phyloP scores from a whole-genome alignment of 2,888 invertebrate genomes.

The Calliphora vomitoria region DNA sequence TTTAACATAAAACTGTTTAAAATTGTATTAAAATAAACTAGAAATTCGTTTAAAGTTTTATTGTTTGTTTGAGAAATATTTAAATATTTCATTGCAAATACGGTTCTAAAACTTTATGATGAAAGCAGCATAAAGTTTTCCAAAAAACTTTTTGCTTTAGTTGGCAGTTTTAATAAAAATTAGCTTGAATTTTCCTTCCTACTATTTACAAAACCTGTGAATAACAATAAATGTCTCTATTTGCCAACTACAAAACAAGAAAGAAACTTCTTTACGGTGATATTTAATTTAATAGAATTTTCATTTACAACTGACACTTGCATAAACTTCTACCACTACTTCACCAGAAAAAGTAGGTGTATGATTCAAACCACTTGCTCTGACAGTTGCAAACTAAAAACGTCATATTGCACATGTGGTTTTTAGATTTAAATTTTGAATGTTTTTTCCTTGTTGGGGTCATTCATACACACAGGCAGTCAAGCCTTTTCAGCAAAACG shows the following conservation, averaged over 20 bases:
- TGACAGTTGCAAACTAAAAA: slow-evolving; percentile 45
- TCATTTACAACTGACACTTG: slow-evolving; percentile 64
- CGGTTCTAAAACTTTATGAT: too few species aligned
- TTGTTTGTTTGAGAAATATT: too few species aligned
- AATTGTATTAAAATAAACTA: too few species aligned
- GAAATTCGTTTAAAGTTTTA: too few species aligned
- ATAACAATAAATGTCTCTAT: slow-evolving; percentile 31
- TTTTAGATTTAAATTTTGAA: slow-evolving; percentile 53
- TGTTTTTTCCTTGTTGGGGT: slow-evolving; percentile 31
- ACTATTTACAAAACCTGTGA: slow-evolving; percentile 38
- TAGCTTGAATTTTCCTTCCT: slow-evolving; percentile 43
- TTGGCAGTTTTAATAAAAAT: slow-evolving; percentile 11
- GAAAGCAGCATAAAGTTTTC: neutral
- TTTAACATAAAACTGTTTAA: too few species aligned
- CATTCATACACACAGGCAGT: neutral
- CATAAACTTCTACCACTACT: slow-evolving; percentile 12
- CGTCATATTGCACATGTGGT: slow-evolving; percentile 69
- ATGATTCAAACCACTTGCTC: neutral
- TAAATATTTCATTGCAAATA: too few species aligned
- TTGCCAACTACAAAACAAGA: neutral
- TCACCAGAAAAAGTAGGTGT: neutral
- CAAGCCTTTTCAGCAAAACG: neutral
- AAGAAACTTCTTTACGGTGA: slow-evolving; percentile 31
- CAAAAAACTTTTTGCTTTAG: neutral
- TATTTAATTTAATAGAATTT: slow-evolving; percentile 64